Evolutionary conservation across 2,797 vertebrate species (phyloP), one percentile per base, ranked within the genome.

Genomic region (Melanotaenia nigrans): DNA sequence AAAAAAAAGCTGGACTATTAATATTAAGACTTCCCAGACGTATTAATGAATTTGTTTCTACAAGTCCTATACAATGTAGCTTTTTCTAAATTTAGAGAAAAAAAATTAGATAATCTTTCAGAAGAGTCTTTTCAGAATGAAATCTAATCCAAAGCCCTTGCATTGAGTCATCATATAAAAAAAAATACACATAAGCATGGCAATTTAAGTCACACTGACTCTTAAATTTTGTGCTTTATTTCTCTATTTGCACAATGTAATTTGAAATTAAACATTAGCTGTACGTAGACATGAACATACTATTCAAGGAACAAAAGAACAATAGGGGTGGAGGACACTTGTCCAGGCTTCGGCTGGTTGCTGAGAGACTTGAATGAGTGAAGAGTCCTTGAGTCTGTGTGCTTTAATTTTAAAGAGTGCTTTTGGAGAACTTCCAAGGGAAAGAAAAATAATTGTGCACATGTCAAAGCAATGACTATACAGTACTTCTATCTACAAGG

Each of bases 321-420:
- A 14, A 24, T 5, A 36, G 54, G 35, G 38, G 4, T 12, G 38
- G 56, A 68, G 68, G 67, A 28, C 11, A 36, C 20, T 32, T 14
- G 59, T 38, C 42, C 32, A 45, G 67, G 36, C 66, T n/a, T 61
- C 5, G 35, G 65, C 51, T 32, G 1, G 64, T 22, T 22, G 28
- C 56, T 13, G 1, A 45, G 28, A 68, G 18, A 38, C 42, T 24
- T 9, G 42, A 60, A 65, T 74, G 61, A 53, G 55, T 40, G 53
- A 58, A 60, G 40, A 45, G 57, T 42, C 62, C 35, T 75, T 22
- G 16, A 47, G 54, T 58, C 25, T 22, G 10, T 65, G 56, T 40
- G 25, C 32, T 73, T 67, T 78, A 61, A 83, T 77, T 80, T 55
- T 55, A 35, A 65, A 77, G 61, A 82, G 69, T 71, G 71, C 49